Evolutionary conservation across 1,140 invertebrate species (phyloP).

Genomic region (Diachasma alloeum): DNA sequence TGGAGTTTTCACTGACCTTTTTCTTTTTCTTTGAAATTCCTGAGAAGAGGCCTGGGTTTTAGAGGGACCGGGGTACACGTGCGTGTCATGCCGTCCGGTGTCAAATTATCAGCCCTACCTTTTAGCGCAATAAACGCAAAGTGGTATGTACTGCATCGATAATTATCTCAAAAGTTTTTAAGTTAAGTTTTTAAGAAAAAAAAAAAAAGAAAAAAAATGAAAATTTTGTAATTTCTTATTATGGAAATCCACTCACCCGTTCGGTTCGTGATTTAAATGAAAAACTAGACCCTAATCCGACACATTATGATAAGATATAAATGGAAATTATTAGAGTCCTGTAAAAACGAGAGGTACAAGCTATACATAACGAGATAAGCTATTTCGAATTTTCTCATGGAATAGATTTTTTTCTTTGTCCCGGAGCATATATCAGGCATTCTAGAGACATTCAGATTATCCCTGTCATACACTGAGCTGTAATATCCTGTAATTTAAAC

Average conservation of each 20-base stretch:
- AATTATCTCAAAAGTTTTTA: too few relatives aligned
- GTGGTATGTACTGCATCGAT: not conserved
- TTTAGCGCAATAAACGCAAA: not conserved
- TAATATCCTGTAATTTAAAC: conserved; percentile 29
- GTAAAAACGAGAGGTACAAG: not conserved
- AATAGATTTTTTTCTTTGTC: not conserved
- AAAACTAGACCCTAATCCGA: not conserved
- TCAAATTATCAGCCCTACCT: not conserved
- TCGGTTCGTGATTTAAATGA: not conserved
- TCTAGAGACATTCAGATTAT: conserved; percentile 17
- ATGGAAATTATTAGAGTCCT: not conserved
- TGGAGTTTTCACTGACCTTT: not conserved
- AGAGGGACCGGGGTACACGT: not conserved
- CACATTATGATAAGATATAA: not conserved
- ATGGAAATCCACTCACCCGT: too few relatives aligned
- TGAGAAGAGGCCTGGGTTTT: not conserved
- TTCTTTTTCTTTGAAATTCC: not conserved
- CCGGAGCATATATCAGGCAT: not conserved
- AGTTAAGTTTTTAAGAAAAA: too few relatives aligned
- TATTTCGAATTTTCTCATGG: not conserved
- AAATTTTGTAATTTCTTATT: too few relatives aligned
- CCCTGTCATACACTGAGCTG: not conserved
- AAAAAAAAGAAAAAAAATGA: too few relatives aligned
- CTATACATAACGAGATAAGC: not conserved
- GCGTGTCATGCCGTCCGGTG: not conserved